A percentile compares a stretch with the other conserved stretches of the same genome.
Conservation (phyloP, 2,797 vertebrate species). For the Hafferia zeledoni region DNA sequence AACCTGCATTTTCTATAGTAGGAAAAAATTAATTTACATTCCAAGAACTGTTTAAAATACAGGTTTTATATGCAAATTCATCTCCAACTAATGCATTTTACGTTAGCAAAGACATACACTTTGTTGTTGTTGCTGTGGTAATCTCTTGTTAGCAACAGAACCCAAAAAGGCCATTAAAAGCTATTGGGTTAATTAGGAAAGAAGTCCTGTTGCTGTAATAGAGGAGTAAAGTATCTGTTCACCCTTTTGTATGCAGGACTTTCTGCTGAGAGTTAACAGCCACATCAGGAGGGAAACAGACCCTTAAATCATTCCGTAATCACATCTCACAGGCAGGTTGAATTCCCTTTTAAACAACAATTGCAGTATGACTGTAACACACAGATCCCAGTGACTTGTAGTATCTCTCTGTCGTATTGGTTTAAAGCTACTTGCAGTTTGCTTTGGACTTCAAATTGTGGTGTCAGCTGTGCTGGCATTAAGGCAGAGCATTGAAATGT, state of each 20-base stretch:
- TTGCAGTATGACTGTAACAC: neutral
- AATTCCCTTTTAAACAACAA: conserved; percentile 60
- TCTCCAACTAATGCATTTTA: neutral
- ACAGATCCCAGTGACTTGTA: neutral
- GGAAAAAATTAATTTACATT: conserved; percentile 14
- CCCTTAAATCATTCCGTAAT: neutral
- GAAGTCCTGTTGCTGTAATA: neutral
- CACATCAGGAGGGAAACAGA: neutral
- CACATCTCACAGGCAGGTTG: neutral
- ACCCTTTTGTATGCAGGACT: neutral
- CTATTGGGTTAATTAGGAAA: conserved; percentile 8
- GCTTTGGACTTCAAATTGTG: conserved; percentile 81
- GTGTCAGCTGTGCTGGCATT: conserved; percentile 77
- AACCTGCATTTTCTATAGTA: neutral
- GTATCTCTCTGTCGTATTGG: neutral
- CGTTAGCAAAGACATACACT: neutral
- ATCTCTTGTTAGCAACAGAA: neutral
- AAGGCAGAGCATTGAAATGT: conserved; percentile 68
- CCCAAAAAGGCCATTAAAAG: neutral
- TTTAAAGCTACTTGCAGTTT: conserved; percentile 68
- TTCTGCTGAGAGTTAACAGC: neutral
- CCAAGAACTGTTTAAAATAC: neutral
- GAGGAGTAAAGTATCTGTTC: neutral
- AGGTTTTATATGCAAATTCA: neutral
- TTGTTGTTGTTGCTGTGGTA: neutral